Evolutionary conservation across 2,797 vertebrate genomes (phyloP).

Genomic region (Anniella stebbinsi): DNA sequence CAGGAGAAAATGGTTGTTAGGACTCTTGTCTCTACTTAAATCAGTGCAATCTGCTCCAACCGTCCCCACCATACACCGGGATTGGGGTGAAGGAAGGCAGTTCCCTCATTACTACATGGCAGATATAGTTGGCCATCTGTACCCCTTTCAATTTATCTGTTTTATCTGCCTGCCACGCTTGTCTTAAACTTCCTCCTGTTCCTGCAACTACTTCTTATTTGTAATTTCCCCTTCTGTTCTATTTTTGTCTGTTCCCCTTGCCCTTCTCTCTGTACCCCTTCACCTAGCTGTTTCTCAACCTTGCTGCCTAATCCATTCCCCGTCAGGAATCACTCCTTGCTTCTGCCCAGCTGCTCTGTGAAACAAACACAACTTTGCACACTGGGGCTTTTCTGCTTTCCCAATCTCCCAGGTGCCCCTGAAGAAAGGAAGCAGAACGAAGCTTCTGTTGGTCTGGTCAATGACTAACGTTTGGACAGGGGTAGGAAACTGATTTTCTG

Average conservation of each 20-base stretch:
- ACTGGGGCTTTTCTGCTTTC: not conserved
- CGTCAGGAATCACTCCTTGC: not conserved
- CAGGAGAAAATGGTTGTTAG: not conserved
- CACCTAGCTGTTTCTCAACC: not conserved
- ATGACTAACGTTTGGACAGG: not conserved
- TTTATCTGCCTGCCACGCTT: not conserved
- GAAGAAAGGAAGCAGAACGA: not conserved
- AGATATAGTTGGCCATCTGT: not conserved
- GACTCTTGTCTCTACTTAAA: not conserved
- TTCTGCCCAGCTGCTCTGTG: not conserved
- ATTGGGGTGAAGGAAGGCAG: too few species aligned
- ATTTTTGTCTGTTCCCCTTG: not conserved
- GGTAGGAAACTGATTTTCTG: too few species aligned
- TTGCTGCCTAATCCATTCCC: not conserved
- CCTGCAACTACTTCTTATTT: not conserved
- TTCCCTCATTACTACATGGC: not conserved
- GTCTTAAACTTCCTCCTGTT: not conserved
- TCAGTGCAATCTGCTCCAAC: not conserved
- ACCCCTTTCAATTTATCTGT: not conserved
- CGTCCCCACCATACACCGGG: not conserved
- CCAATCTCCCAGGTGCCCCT: not conserved
- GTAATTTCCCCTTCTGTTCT: not conserved
- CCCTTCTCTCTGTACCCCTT: not conserved
- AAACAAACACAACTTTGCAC: not conserved
- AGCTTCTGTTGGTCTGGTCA: not conserved